Evolutionary conservation across 2,113 vertebrate genomes (phyloP).

Genomic region (Sylvia atricapilla): DNA sequence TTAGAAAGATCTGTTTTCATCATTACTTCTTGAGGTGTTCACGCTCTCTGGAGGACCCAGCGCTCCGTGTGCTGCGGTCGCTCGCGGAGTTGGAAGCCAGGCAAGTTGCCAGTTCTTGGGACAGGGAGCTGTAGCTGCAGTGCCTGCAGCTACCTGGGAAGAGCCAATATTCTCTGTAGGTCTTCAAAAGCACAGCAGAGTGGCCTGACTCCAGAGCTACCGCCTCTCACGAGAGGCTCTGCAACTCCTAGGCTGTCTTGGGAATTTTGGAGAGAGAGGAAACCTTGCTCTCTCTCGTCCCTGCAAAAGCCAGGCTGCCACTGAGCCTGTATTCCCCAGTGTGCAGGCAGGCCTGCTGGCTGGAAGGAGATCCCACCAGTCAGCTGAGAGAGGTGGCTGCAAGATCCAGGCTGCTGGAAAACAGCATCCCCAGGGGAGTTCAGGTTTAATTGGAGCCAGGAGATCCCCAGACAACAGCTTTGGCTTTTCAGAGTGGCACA

Average conservation of each 20-base stretch:
- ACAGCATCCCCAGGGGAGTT: background rate
- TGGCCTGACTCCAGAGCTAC: background rate
- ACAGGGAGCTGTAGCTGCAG: background rate
- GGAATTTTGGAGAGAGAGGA: background rate
- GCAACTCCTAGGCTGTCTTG: background rate
- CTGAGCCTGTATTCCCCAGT: rapidly evolving
- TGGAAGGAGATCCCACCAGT: background rate
- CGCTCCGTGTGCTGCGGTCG: rapidly evolving
- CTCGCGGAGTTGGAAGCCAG: background rate
- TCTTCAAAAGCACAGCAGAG: background rate
- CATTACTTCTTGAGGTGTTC: background rate
- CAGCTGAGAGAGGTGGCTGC: background rate
- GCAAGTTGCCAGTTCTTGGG: background rate
- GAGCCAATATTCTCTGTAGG: background rate
- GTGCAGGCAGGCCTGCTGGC: background rate
- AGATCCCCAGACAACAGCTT: background rate
- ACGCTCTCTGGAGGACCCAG: background rate
- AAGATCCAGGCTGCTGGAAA: background rate
- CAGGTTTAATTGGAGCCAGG: background rate
- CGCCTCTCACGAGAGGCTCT: background rate
- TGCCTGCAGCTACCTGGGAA: background rate
- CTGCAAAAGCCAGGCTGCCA: background rate
- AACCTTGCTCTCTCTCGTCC: background rate
- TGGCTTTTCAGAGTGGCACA: background rate
- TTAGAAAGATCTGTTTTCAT: background rate